Base-by-base conservation (phyloP, 92 coral and sea anemone species). In the Porites lobata region DNA sequence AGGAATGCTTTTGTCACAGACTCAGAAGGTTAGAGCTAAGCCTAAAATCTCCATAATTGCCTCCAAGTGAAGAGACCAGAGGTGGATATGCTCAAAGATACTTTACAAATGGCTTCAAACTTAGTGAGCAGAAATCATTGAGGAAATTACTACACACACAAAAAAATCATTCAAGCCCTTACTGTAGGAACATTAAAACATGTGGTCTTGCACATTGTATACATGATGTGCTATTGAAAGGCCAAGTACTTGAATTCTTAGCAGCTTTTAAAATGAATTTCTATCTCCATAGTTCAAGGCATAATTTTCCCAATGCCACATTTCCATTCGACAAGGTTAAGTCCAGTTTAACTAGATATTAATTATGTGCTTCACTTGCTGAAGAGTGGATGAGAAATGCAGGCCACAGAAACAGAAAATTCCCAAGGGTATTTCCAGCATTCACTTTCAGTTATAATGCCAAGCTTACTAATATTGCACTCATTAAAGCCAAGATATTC, bases 361-460 rank as follows among this genome's bases (percentile, higher is more conserved):
- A 68, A 8, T 69, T 6, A 26, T 12, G 29, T 22, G 6, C 53
- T 17, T 9, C 50, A 9, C 19, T 15, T 3, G 52, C 65, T 4
- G 32, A 1, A 47, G 13, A 63, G 65, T 8, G 58, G 7, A 19
- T 43, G 6, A 29, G 7, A 21, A 7, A 43, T 9, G 19, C 2
- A 19, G 29, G 29, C 69, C 14, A 11, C 38, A 17, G 52, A 78
- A 78, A 78, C 70, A 78, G 17, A 50, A 0, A 13, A 14, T 80
- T 63, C 10, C 47, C 51, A 6, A 65, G 15, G 74, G 24, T 62
- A 32, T 26, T 78, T 15, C 54, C 10, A 66, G 12, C 53, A 43
- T 68, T 69, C 69, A 62, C 38, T 82, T 58, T 82, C 65, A 50
- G 38, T 82, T 82, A 22, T 26, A 10, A 74, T 54, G 14, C 59